Evolutionary conservation across 2,888 invertebrate species (phyloP), one percentile per base, ranked within the genome.

Genomic region (Serripes groenlandicus): DNA sequence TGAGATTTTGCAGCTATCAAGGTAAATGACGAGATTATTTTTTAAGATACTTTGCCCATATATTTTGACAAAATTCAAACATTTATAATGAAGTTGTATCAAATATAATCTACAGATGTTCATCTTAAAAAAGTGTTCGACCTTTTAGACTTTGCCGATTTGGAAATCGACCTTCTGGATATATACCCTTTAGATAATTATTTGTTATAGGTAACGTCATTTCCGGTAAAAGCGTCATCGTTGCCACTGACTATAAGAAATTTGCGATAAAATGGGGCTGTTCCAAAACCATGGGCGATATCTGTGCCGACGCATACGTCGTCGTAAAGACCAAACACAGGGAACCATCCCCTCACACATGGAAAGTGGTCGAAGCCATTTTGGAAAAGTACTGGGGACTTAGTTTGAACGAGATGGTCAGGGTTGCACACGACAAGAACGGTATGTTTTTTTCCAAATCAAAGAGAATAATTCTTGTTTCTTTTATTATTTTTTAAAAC

Each of bases 201-300:
- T n/a, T n/a, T n/a, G n/a, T 62, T 62, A 21, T 9, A 62, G 62
- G 62, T 5, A 62, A 62, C 28, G 62, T 28, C 34, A 1, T 62
- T 32, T 62, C 62, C n/a, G 62, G 62, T 2, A 21, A n/a, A 30
- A 62, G 62, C 21, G 23, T 28, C 3, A 21, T 62, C 11, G 62
- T 62, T 15, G 62, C 62, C 28, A 62, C 62, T 21, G 62, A 62
- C 62, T 62, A 62, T 34, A 62, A 62, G 34, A 62, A 5, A n/a
- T 62, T 62, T 34, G 32, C 34, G 18, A 32, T 62, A 1, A 62
- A 62, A 21, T 34, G 62, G 34, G 62, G 62, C 5, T 62, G 62
- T 62, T 32, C 23, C 28, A 62, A 62, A n/a, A 28, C 28, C 15
- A 23, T 34, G 5, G n/a, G 34, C 11, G 26, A 30, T 7, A 23